Percentiles rank a stretch among this genome's conserved stretches.
Evolutionary conservation across 2,113 vertebrate genomes (phyloP).

Genomic region (Symphodus melops): DNA sequence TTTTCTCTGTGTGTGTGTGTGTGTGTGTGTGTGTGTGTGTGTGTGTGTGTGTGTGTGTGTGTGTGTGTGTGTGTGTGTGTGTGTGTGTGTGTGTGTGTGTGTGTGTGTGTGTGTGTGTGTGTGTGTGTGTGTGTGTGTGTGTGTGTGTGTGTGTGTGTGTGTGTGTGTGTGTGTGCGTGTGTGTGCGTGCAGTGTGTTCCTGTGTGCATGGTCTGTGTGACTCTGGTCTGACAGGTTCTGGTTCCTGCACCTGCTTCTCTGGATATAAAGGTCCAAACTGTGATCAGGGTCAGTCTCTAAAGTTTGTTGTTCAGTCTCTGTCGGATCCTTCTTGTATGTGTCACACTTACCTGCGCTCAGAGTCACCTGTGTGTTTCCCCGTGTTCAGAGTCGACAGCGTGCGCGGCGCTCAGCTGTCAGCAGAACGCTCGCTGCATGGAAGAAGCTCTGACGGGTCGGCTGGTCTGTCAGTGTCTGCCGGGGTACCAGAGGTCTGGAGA

Average conservation of each 20-base stretch:
- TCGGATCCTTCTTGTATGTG: not conserved
- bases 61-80: conserved; percentile 90
- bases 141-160: conserved; percentile 85
- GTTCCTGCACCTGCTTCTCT: conserved; percentile 89
- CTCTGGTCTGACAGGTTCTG: conserved; percentile 84
- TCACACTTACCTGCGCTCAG: not conserved
- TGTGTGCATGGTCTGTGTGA: conserved; percentile 91
- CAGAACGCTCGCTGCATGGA: conserved; percentile 86
- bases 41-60: conserved; percentile 84
- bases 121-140: conserved; percentile 84
- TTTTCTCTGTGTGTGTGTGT: conserved; percentile 92
- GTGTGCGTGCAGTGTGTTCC: conserved; percentile 82
- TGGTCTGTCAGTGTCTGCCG: conserved; percentile 88
- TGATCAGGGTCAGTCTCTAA: conserved; percentile 84
- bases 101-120: conserved; percentile 86
- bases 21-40: conserved; percentile 60
- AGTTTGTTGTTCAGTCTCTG: no score
- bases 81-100: no score
- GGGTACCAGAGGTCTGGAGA: conserved; percentile 73
- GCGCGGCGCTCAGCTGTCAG: conserved; percentile 83
- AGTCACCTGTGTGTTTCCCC: not conserved
- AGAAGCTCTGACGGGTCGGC: conserved; percentile 66
- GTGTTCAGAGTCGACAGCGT: conserved; percentile 81
- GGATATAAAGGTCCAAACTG: conserved; percentile 88
- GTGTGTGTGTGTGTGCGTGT: conserved; percentile 69